These are phyloP conservation scores for Paratrypauchen microcephalus DNA, from an alignment of 2,797 vertebrate species.

Conservation along the genomic window DNA sequence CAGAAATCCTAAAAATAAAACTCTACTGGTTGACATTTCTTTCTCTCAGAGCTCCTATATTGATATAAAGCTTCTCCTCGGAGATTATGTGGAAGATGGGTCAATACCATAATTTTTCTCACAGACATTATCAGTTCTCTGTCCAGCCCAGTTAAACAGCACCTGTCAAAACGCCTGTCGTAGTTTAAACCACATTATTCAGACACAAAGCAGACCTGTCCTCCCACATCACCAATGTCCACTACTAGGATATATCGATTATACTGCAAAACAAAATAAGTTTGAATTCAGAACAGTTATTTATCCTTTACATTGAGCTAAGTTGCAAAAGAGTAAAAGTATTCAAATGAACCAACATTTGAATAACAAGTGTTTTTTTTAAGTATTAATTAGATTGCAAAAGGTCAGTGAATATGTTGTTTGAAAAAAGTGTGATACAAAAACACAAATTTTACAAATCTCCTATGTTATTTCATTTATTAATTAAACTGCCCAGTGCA, in stretches of 20 bases:
- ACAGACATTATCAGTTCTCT: slow-evolving; percentile 33
- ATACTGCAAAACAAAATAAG: slow-evolving; percentile 7
- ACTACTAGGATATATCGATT: too few relatives aligned
- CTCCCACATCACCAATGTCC: slow-evolving; percentile 43
- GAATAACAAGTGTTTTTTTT: too few relatives aligned
- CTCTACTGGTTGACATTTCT: neutral
- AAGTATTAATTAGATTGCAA: too few relatives aligned
- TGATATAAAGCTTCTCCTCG: neutral
- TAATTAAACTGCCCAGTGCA: too few relatives aligned
- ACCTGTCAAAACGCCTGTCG: slow-evolving; percentile 53
- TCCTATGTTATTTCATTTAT: too few relatives aligned
- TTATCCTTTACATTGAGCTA: too few relatives aligned
- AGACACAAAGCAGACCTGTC: slow-evolving; percentile 50
- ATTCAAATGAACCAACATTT: too few relatives aligned
- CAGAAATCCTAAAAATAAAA: neutral
- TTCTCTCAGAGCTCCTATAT: neutral
- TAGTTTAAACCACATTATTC: slow-evolving; percentile 51
- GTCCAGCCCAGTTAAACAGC: slow-evolving; percentile 33
- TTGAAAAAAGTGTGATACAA: too few relatives aligned
- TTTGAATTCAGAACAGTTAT: too few relatives aligned
- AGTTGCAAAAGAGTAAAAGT: too few relatives aligned
- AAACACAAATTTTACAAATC: too few relatives aligned
- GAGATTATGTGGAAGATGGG: slow-evolving; percentile 14
- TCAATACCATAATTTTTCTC: slow-evolving; percentile 16
- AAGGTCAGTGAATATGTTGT: too few relatives aligned